These are phyloP conservation scores for Megalops cyprinoides DNA, from an alignment of 2,797 vertebrate genomes.

Conservation along the genomic window DNA sequence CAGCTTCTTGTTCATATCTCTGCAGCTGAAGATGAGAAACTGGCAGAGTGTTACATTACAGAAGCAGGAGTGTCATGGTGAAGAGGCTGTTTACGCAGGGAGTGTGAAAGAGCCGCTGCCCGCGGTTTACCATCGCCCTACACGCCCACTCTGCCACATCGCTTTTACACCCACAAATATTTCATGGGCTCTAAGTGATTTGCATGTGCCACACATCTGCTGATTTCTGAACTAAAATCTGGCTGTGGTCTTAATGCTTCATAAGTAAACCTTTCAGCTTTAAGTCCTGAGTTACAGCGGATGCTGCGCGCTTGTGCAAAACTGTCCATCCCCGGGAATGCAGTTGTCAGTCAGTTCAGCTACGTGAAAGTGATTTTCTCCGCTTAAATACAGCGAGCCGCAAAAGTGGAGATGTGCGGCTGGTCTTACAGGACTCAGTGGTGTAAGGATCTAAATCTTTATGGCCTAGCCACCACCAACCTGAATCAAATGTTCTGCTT, in stretches of 20 bases:
- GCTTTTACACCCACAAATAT: slow-evolving; percentile 22
- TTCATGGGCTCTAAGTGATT: slow-evolving; percentile 35
- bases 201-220: slow-evolving; percentile 16
- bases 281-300: slow-evolving; percentile 49
- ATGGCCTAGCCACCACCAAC: neutral
- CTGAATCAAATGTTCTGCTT: neutral
- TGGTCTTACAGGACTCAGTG: neutral
- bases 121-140: neutral
- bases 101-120: slow-evolving; percentile 5
- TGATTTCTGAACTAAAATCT: slow-evolving; percentile 53
- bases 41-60: slow-evolving; percentile 3
- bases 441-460: neutral
- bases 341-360: slow-evolving; percentile 55
- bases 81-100: slow-evolving; percentile 4
- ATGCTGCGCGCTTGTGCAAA: slow-evolving; percentile 58
- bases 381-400: slow-evolving; percentile 58
- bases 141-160: too few species aligned
- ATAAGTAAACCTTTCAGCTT: slow-evolving; percentile 62
- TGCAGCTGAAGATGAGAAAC: neutral
- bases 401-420: slow-evolving; percentile 48
- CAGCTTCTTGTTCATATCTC: neutral
- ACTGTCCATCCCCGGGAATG: slow-evolving; percentile 60
- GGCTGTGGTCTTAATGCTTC: slow-evolving; percentile 63
- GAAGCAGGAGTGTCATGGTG: neutral
- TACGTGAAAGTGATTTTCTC: slow-evolving; percentile 53